Conservation (phyloP, 2,888 invertebrate species). For the Synanthedon formicaeformis region DNA sequence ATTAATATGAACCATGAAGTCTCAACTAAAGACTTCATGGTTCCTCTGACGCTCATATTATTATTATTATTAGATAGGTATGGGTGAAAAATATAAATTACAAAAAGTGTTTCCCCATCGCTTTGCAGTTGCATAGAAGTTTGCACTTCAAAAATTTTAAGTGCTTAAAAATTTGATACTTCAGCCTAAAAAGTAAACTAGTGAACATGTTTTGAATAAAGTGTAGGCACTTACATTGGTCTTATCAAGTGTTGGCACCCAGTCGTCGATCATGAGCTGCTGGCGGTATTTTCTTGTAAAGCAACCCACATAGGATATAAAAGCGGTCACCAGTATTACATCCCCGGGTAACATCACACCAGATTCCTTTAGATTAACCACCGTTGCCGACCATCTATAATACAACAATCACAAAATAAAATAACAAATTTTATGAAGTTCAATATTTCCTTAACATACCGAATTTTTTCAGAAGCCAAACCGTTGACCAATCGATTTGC, state of each 20-base stretch:
- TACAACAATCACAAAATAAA: not conserved
- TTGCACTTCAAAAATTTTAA: too few relatives aligned
- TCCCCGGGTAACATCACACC: conserved; percentile 89
- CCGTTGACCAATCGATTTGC: conserved; percentile 94
- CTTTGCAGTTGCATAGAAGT: too few relatives aligned
- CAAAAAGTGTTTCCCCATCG: too few relatives aligned
- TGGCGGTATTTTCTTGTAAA: conserved; percentile 87
- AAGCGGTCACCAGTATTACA: conserved; percentile 88
- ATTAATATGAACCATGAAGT: too few relatives aligned
- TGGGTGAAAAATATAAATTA: too few relatives aligned
- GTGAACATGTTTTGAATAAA: too few relatives aligned
- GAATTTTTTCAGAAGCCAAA: conserved; percentile 87
- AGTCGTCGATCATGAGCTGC: conserved; percentile 81
- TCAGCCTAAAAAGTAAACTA: too few relatives aligned
- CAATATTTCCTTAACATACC: conserved; percentile 20
- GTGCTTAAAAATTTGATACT: too few relatives aligned
- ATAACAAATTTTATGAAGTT: not conserved
- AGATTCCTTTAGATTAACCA: conserved; percentile 74
- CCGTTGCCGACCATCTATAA: conserved; percentile 54
- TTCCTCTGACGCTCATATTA: not conserved
- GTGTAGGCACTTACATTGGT: conserved; percentile 58
- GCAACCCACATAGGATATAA: conserved; percentile 95
- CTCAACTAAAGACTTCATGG: not conserved
- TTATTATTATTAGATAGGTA: too few relatives aligned
- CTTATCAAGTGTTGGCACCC: conserved; percentile 83